phyloP scores from a whole-genome alignment of 2,888 invertebrate genomes.

The Tinea trinotella region DNA sequence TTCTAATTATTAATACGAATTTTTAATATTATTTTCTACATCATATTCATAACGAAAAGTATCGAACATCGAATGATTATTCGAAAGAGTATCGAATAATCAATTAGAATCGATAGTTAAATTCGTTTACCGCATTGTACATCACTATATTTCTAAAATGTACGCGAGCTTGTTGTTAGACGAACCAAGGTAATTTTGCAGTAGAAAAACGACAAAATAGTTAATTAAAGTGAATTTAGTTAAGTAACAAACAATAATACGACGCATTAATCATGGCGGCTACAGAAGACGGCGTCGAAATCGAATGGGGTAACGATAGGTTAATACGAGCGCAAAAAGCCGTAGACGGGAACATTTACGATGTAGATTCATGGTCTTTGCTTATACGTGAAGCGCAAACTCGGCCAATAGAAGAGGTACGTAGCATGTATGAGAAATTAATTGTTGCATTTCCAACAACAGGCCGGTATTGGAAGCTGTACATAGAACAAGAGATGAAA shows the following conservation, averaged over 20 bases:
- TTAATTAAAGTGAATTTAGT: background rate
- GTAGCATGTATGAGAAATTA: constrained; percentile 94
- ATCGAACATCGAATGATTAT: too few relatives aligned
- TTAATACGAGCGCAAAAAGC: constrained; percentile 86
- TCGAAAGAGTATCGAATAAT: too few relatives aligned
- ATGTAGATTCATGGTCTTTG: constrained; percentile 98
- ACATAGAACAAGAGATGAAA: constrained; percentile 99
- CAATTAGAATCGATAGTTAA: too few relatives aligned
- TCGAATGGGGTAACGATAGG: constrained; percentile 90
- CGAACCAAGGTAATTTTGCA: too few relatives aligned
- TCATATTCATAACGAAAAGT: too few relatives aligned
- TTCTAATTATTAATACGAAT: too few relatives aligned
- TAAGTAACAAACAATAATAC: background rate
- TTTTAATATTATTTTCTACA: too few relatives aligned
- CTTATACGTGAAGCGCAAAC: constrained; percentile 94
- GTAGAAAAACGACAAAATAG: background rate
- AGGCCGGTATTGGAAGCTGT: constrained; percentile 98
- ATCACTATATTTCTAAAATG: too few relatives aligned
- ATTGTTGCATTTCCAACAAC: constrained; percentile 95
- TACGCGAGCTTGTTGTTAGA: too few relatives aligned
- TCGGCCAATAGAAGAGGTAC: constrained; percentile 88
- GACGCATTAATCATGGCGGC: background rate
- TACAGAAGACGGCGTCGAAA: background rate
- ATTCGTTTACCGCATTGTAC: too few relatives aligned
- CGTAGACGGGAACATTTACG: constrained; percentile 91